Conservation (phyloP, 2,797 vertebrate genomes). For the Micropoecilia bifurca region DNA sequence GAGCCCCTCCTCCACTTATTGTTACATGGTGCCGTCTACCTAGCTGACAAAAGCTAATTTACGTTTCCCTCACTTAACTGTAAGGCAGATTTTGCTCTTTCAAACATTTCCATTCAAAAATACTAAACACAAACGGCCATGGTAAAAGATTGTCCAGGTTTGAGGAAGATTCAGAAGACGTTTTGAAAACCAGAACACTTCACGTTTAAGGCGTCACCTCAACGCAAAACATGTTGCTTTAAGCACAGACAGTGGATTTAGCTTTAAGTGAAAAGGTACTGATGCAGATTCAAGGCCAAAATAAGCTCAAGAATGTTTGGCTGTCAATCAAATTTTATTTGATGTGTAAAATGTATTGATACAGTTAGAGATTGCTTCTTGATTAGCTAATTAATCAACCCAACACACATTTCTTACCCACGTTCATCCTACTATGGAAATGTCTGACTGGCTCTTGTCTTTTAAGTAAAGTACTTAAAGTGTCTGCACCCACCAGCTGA, state of each 20-base stretch:
- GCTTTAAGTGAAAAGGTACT: background rate
- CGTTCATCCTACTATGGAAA: background rate
- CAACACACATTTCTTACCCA: background rate
- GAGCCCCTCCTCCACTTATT: background rate
- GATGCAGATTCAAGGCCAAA: background rate
- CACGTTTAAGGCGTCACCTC: background rate
- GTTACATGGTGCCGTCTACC: background rate
- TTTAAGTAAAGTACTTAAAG: slow-evolving; percentile 25
- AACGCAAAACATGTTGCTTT: background rate
- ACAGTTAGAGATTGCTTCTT: background rate
- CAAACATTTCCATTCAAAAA: background rate
- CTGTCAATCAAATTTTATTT: background rate
- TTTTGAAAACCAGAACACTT: background rate
- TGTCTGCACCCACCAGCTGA: slow-evolving; percentile 21
- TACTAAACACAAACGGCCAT: background rate
- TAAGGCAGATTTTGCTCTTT: background rate
- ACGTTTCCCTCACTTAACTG: background rate
- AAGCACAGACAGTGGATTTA: background rate
- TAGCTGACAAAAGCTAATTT: background rate
- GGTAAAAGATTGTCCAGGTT: background rate
- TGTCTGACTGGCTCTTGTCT: background rate
- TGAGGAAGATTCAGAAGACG: background rate
- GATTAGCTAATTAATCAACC: background rate
- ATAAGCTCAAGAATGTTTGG: background rate
- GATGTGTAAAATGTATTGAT: background rate